Evolutionary conservation across 1,140 invertebrate species (phyloP).

Genomic region (Archivesica marissinica): DNA sequence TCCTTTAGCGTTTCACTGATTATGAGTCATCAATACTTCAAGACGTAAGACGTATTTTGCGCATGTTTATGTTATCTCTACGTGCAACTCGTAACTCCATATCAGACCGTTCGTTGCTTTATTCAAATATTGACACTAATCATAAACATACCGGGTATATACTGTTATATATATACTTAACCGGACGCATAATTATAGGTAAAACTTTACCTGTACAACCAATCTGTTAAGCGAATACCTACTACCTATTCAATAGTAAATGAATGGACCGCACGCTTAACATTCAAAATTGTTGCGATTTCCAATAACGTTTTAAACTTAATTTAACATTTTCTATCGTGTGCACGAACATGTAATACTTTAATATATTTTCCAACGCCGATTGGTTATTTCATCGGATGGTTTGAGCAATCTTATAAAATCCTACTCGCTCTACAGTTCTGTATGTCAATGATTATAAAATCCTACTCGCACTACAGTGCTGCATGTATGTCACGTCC

Average conservation of each 20-base stretch:
- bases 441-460: too few species aligned
- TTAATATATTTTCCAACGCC: too few species aligned
- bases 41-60: background rate
- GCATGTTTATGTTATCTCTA: constrained; percentile 14
- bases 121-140: constrained; percentile 50
- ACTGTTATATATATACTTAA: background rate
- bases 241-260: background rate
- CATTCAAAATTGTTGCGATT: background rate
- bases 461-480: too few species aligned
- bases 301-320: too few species aligned
- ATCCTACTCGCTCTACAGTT: too few species aligned
- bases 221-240: background rate
- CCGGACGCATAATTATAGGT: constrained; percentile 43
- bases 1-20: background rate
- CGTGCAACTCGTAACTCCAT: background rate
- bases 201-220: constrained; percentile 50
- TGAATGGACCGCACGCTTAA: background rate
- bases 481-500: too few species aligned
- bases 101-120: constrained; percentile 17
- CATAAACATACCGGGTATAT: constrained; percentile 32
- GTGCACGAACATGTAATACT: too few species aligned
- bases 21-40: background rate
- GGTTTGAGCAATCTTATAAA: too few species aligned
- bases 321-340: too few species aligned
- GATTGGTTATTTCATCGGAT: too few species aligned